phyloP scores from a whole-genome alignment of 2,113 vertebrate species.

The Seriola quinqueradiata region DNA sequence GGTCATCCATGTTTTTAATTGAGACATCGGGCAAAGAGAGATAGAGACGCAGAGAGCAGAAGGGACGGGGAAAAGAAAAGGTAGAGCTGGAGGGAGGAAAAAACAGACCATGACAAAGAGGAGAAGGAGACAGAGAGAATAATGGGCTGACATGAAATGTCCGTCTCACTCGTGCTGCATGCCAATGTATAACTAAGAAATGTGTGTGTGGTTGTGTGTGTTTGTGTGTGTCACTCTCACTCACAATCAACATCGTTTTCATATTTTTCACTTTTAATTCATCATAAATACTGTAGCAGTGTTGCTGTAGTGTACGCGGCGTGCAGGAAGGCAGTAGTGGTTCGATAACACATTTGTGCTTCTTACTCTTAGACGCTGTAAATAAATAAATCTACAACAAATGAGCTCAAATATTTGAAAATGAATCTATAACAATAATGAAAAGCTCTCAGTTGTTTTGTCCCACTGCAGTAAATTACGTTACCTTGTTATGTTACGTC shows the following conservation, averaged over 20 bases:
- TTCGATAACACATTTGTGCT: too few species aligned
- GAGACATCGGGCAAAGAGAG: constrained; percentile 43
- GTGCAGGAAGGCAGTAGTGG: not conserved
- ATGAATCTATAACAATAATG: too few species aligned
- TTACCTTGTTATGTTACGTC: too few species aligned
- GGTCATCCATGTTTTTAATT: constrained; percentile 68
- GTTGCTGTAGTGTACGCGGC: too few species aligned
- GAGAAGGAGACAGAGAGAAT: not conserved
- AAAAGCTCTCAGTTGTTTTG: too few species aligned
- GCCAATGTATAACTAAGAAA: not conserved
- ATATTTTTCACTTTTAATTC: not conserved
- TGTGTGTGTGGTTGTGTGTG: not conserved
- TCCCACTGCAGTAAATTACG: too few species aligned
- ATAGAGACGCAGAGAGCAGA: constrained; percentile 18
- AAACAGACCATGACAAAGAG: constrained; percentile 1
- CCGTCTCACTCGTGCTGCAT: constrained; percentile 17
- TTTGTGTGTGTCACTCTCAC: not conserved
- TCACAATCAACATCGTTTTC: not conserved
- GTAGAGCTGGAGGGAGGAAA: not conserved
- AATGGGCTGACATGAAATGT: constrained; percentile 9
- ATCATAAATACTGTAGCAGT: not conserved
- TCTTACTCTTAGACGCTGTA: too few species aligned
- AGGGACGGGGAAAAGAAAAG: not conserved
- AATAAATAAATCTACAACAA: too few species aligned
- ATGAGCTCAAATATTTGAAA: too few species aligned